A percentile compares a stretch with the other conserved stretches of the same genome.
Evolutionary conservation across 2,888 invertebrate species (phyloP).

Genomic region (Pseudococcus viburni): DNA sequence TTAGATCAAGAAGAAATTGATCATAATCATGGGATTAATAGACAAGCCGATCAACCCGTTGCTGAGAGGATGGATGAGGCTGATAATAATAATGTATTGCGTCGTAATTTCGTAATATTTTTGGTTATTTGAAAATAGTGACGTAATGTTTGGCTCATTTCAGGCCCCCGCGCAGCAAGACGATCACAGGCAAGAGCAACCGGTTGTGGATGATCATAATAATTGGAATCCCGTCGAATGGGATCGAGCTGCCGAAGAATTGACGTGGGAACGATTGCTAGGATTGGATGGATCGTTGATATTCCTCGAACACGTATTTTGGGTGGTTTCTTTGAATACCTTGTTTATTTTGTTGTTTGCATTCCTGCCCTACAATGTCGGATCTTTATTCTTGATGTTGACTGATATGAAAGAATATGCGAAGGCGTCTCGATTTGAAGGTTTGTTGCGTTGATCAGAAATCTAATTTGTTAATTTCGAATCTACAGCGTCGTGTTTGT

Average conservation of each 20-base stretch:
- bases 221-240: constrained; percentile 99
- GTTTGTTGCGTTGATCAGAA: constrained; percentile 71
- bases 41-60: constrained; percentile 70
- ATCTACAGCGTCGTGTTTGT: not conserved
- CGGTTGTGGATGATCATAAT: constrained; percentile 77
- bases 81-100: constrained; percentile 68
- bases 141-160: constrained; percentile 1
- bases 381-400: constrained; percentile 84
- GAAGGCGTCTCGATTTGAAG: constrained; percentile 89
- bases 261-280: constrained; percentile 97
- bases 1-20: constrained; percentile 74
- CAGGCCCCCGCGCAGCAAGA: constrained; percentile 45
- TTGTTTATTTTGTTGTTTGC: constrained; percentile 97
- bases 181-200: constrained; percentile 57
- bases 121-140: not conserved
- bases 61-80: constrained; percentile 68
- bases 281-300: constrained; percentile 71
- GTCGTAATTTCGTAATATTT: not conserved
- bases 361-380: constrained; percentile 96
- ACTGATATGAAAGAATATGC: constrained; percentile 80
- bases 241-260: constrained; percentile 97
- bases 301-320: constrained; percentile 98
- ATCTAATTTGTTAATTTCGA: no score
- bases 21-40: constrained; percentile 1
- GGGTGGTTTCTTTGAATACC: constrained; percentile 98